phyloP scores from a whole-genome alignment of 1,140 invertebrate species.

The Pinna nobilis region DNA sequence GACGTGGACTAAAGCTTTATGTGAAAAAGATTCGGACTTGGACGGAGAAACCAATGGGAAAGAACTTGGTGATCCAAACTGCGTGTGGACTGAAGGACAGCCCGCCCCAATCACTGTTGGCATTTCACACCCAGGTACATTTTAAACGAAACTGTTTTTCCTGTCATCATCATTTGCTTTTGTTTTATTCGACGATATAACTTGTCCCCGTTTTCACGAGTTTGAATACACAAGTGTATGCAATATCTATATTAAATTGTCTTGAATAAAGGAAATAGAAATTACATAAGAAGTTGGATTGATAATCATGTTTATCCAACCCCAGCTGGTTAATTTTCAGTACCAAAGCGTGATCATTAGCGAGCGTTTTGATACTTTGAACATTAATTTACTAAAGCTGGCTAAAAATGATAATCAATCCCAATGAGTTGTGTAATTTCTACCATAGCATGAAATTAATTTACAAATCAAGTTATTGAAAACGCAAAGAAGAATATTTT shows the following conservation, averaged over 20 bases:
- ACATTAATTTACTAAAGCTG: no score
- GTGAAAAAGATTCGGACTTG: constrained; percentile 57
- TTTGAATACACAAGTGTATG: no score
- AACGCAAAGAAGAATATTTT: no score
- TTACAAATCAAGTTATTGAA: no score
- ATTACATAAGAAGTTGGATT: no score
- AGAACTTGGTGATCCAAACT: constrained; percentile 64
- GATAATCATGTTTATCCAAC: no score
- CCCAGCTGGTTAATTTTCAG: no score
- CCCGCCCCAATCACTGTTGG: not conserved
- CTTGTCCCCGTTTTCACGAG: not conserved
- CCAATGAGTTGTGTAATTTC: no score
- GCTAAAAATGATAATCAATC: no score
- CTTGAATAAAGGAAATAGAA: not conserved
- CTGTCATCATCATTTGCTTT: not conserved
- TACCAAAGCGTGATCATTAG: no score
- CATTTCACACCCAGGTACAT: constrained; percentile 55
- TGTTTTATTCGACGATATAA: not conserved
- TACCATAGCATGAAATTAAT: no score
- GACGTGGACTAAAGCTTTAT: constrained; percentile 52
- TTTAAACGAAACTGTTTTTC: not conserved
- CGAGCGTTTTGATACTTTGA: no score
- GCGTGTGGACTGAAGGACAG: constrained; percentile 49
- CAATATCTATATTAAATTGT: not conserved
- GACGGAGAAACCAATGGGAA: constrained; percentile 61